Base-by-base conservation (phyloP, 2,113 vertebrate genomes). In the Bambusicola thoracicus region DNA sequence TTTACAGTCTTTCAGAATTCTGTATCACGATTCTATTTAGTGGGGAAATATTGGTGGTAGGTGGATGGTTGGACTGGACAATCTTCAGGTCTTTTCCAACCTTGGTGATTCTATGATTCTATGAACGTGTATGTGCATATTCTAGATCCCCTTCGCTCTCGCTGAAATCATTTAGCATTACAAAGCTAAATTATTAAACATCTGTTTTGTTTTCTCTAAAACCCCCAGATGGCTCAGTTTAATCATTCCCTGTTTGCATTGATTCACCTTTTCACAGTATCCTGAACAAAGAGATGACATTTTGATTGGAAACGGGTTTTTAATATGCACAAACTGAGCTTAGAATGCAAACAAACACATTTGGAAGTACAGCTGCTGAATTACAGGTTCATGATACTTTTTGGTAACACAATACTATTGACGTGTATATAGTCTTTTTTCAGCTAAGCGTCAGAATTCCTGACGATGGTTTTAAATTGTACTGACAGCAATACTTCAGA, bases 1-100 rank as follows among this genome's bases (percentile, higher is more conserved):
- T 94, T 93, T 92, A 94, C 84, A 77, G 90, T 84, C 66, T 93
- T 70, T 80, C 75, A 30, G 25, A 91, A 82, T 87, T 92, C 68
- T 85, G 4, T 30, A 46, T 59, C 14, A 27, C 78, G 70, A 91
- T 53, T 53, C 51, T 53, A 29, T 53, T 53, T 30, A 53, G 27
- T 53, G 51, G 51, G 51, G 27, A 30, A 53, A 53, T 53, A 53
- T 30, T 53, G 51, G 51, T 53, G 51, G 51, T 53, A 53, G 51
- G 51, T 53, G 51, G 51, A 53, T 53, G 51, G 27, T 53, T 30
- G 51, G 27, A 53, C 27, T 16, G 27, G 27, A 29, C 8, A 25
- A 27, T 29, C 51, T 53, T 53, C 8, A 30, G 51, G 27, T 29
- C 51, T 53, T 53, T 53, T 53, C 51, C 51, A 53, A 53, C 9